Evolutionary conservation across 2,888 invertebrate genomes (phyloP).

Genomic region (Ceraclea dissimilis): DNA sequence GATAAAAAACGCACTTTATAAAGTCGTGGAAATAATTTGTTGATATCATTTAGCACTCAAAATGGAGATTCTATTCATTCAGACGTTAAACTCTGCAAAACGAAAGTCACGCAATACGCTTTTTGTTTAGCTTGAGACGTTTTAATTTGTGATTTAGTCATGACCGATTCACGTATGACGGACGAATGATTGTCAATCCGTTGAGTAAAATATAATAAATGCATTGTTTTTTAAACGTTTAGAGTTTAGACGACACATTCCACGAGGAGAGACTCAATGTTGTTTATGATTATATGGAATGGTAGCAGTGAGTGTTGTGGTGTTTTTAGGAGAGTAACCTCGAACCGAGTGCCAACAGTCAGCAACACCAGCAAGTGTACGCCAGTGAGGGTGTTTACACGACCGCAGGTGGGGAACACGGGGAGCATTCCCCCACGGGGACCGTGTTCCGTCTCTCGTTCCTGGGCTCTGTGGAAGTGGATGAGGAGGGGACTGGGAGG

Average conservation of each 20-base stretch:
- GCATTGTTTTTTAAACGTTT: too few relatives aligned
- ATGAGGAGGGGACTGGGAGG: constrained; percentile 65
- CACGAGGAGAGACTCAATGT: too few relatives aligned
- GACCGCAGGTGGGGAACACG: constrained; percentile 30
- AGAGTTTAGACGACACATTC: too few relatives aligned
- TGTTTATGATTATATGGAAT: background rate
- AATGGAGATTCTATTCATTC: too few relatives aligned
- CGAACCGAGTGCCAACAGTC: background rate
- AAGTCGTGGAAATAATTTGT: too few relatives aligned
- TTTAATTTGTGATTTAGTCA: background rate
- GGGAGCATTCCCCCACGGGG: constrained; percentile 43
- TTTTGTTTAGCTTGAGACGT: too few relatives aligned
- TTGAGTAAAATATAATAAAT: too few relatives aligned
- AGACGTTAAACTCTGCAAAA: too few relatives aligned
- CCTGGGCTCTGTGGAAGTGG: constrained; percentile 80
- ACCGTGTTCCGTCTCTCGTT: constrained; percentile 76
- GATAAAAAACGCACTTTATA: too few relatives aligned
- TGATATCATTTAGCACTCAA: too few relatives aligned
- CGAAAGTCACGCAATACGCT: too few relatives aligned
- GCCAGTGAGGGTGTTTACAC: constrained; percentile 22
- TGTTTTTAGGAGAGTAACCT: constrained; percentile 25
- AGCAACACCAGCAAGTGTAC: constrained; percentile 22
- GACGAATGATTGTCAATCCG: background rate
- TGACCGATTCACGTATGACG: background rate
- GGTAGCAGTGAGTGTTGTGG: constrained; percentile 24